Base-by-base conservation (phyloP, 1,140 invertebrate species). In the Contarinia nasturtii region DNA sequence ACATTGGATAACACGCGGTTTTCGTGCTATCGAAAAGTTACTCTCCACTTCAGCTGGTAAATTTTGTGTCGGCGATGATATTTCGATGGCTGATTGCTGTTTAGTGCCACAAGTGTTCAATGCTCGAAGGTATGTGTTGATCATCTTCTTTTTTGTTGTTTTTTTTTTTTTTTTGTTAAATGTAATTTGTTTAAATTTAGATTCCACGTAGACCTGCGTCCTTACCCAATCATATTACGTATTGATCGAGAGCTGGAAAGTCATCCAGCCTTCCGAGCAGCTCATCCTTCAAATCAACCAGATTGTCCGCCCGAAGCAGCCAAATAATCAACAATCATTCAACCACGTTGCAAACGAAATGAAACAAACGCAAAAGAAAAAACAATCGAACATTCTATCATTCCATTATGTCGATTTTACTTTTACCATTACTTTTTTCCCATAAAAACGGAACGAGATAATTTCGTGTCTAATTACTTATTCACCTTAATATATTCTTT, bases 21-120 rank as follows among this genome's bases (percentile, higher is more conserved):
- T 98, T 58, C 71, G 72, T 70, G 88, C 86, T 36, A 76, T 96
- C 3, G 94, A 98, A 68, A 83, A 85, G 61, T 65, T 92, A 10
- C 61, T 98, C 8, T 76, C 79, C 7, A 70, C 80, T 12, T 84
- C 77, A 47, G 80, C 86, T 43, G 93, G 92, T 14, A 90, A 92
- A 62, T 98, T 92, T 59, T 91, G 88, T 61, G 82, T 95, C 2
- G 93, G 92, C 2, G 87, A 98, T 67, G 76, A 86, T 53, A 78
- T 97, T 33, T 90, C 91, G 7, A 66, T 97, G 56, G 92, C 93
- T 21, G 94, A 98, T 65, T 88, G 90, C 54, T 96, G 87, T 59
- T 69, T 97, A 19, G 84, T 96, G 40, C 91, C 93, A 44, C 93
- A 97, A 72, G 83, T 93, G 40, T 87, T 83, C 57, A 89, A 88